phyloP scores from a whole-genome alignment of 2,888 invertebrate genomes.

The Lasioglossum vierecki region DNA sequence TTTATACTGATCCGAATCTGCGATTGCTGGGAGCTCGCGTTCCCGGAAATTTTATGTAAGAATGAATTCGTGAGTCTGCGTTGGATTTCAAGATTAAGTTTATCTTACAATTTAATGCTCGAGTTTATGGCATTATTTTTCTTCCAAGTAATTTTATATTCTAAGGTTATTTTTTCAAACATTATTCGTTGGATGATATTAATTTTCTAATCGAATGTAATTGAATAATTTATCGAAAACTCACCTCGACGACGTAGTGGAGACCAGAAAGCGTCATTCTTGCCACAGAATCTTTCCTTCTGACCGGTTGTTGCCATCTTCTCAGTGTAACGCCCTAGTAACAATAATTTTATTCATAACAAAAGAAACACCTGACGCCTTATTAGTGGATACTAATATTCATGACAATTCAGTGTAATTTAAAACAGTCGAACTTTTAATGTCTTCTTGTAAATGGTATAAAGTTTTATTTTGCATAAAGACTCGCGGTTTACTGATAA shows the following conservation, averaged over 20 bases:
- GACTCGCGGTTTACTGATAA: background rate
- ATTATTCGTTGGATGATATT: no score
- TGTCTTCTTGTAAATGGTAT: background rate
- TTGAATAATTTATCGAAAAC: constrained; percentile 75
- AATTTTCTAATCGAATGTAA: no score
- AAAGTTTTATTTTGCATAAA: background rate
- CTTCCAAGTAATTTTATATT: no score
- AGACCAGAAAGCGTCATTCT: constrained; percentile 92
- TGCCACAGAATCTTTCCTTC: constrained; percentile 92
- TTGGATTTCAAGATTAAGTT: background rate
- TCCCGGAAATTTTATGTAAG: background rate
- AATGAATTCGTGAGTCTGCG: background rate
- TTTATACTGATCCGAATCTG: background rate
- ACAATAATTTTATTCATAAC: constrained; percentile 69
- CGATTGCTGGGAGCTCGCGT: background rate
- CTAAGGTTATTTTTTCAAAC: no score
- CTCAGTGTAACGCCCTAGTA: constrained; percentile 85
- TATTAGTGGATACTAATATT: background rate
- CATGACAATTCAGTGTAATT: background rate
- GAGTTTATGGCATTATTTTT: no score
- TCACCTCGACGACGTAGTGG: constrained; percentile 91
- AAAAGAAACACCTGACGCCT: background rate
- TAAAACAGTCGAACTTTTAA: background rate
- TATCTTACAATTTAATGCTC: no score
- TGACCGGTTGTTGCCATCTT: constrained; percentile 83